Evolutionary conservation across 2,113 vertebrate species (phyloP), one percentile per base, ranked within the genome.

Genomic region (Terrapene triunguis): DNA sequence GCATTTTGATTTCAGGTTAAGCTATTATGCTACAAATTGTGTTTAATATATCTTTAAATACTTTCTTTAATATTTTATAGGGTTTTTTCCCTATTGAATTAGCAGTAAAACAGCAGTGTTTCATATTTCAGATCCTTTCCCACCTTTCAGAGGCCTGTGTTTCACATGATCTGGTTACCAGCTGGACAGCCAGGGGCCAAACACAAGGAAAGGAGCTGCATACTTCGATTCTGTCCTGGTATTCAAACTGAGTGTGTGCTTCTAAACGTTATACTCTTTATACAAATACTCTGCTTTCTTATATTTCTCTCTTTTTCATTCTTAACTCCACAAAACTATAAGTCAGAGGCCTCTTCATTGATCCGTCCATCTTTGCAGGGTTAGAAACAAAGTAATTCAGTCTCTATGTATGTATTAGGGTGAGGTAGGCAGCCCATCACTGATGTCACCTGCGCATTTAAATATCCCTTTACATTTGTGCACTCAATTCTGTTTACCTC

Each of bases 11-110:
- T 93, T 97, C 95, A 84, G 95, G 97, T 96, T 96, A 97, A 97
- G 91, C 96, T 96, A 97, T 98, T 98, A 96, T 85, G 95, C 95
- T 97, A 97, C 98, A 98, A 98, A 98, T 98, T 98, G 97, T 96
- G 97, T 98, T 98, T 98, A 97, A 98, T 98, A 98, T 97, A 98
- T 97, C 97, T 97, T 98, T 97, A 98, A 98, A 98, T 98, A 98
- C 97, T 97, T 98, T 95, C 97, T 98, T 98, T 98, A 98, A 98
- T 98, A 98, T 98, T 98, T 98, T 98, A 98, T 96, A 95, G 92
- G 89, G 0, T 1, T 97, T 97, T 96, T 98, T 97, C 95, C 97
- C 96, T 96, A 95, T 97, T 95, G 92, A 96, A 88, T 97, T 92
- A 95, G 87, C 96, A 95, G 93, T 97, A 97, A 97, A 98, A 96